phyloP scores from a whole-genome alignment of 2,797 vertebrate species.

The Furcifer pardalis region DNA sequence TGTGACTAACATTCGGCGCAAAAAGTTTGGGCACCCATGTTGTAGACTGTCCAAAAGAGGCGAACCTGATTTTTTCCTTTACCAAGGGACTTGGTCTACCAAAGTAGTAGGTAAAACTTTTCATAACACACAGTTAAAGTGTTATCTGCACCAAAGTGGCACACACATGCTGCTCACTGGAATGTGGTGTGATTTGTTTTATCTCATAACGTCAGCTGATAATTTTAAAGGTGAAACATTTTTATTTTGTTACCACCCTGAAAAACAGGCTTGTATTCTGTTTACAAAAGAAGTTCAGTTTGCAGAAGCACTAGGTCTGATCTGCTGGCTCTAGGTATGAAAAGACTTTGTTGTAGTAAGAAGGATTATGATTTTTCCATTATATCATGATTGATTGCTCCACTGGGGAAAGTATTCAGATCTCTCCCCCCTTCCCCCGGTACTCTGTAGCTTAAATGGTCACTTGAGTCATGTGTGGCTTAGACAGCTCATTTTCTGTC shows the following conservation, averaged over 20 bases:
- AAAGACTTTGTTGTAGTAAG: neutral
- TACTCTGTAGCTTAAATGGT: neutral
- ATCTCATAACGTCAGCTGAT: neutral
- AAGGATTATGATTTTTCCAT: neutral
- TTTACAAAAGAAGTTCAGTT: neutral
- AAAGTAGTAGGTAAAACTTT: neutral
- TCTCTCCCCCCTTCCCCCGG: neutral
- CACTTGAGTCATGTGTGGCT: neutral
- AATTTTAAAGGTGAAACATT: neutral
- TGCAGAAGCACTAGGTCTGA: neutral
- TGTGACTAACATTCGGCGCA: too few relatives aligned
- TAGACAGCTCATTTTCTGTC: neutral
- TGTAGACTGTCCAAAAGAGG: neutral
- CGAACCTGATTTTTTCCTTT: neutral
- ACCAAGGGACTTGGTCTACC: neutral
- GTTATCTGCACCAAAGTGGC: neutral
- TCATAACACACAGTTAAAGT: neutral
- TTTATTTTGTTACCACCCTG: neutral
- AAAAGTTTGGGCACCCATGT: too few relatives aligned
- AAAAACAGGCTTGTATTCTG: neutral
- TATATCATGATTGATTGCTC: neutral
- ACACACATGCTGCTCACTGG: neutral
- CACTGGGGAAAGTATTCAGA: neutral
- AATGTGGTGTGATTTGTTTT: neutral
- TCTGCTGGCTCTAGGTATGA: neutral